phyloP scores from a whole-genome alignment of 2,888 invertebrate species.

The Orgyia antiqua region DNA sequence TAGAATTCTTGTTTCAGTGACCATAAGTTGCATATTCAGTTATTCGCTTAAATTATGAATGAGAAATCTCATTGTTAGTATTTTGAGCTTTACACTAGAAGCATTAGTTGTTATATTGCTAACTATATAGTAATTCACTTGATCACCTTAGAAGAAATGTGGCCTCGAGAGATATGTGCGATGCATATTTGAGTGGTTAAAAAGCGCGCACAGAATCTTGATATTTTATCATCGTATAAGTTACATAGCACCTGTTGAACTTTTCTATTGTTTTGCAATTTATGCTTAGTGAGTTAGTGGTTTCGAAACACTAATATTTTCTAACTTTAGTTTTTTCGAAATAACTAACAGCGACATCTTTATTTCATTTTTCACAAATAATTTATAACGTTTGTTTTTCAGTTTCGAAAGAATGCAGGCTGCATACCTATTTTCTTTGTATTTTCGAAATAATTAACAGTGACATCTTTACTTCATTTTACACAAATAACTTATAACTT shows the following conservation, averaged over 20 bases:
- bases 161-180: conserved; percentile 59
- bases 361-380: too few relatives aligned
- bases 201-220: conserved; percentile 40
- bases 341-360: too few relatives aligned
- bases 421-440: too few relatives aligned
- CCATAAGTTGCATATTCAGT: conserved; percentile 22
- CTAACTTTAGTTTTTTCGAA: too few relatives aligned
- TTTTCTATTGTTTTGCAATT: conserved; percentile 25
- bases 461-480: too few relatives aligned
- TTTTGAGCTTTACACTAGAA: conserved; percentile 14
- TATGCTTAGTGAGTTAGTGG: conserved; percentile 6
- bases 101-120: conserved; percentile 13
- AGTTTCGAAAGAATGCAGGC: too few relatives aligned
- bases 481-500: too few relatives aligned
- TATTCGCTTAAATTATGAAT: conserved; percentile 16
- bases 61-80: conserved; percentile 6
- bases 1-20: not conserved
- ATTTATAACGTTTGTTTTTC: too few relatives aligned
- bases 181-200: conserved; percentile 35
- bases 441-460: too few relatives aligned
- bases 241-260: conserved; percentile 31
- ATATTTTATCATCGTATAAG: conserved; percentile 26
- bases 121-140: conserved; percentile 27
- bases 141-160: conserved; percentile 66
- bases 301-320: too few relatives aligned